Base-by-base conservation (phyloP, 2,888 invertebrate species). In the Meliscaeva auricollis region DNA sequence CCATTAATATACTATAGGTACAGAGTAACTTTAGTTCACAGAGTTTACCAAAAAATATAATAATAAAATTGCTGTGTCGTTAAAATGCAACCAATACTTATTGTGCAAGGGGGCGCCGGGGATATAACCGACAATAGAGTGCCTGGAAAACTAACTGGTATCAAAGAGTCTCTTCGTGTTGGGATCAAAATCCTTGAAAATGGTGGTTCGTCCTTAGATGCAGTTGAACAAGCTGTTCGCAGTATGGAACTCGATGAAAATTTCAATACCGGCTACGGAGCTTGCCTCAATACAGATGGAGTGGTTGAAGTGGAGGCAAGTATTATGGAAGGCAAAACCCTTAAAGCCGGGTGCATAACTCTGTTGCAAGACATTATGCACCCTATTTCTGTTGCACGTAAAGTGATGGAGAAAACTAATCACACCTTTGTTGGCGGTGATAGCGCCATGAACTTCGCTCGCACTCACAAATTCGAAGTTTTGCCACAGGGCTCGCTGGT, bases 251-350 rank as follows among this genome's bases (percentile, higher is more conserved):
- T 95, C 88, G 95, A 96, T 91, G 95, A 95, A 88, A 94, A 94
- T 64, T 97, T 97, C 90, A 97, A 97, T 93, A 96, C 97, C 68
- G 97, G 97, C 2, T 95, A 94, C 89, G 97, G 97, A 8, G 95
- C 97, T 0, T 96, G 96, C 7, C 92, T 97, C 60, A 97, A 95
- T 89, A 90, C 94, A n/a, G 94, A 94, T 66, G 97, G 96, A 3
- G 94, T 95, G 89, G 95, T 96, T 0, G 97, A 97, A 93, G 95
- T 97, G 95, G 97, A 97, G 92, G 96, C 97, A 0, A 95, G 96
- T 82, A 94, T 97, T 30, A 97, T 97, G 96, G 93, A 95, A 87
- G 97, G 97, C 0, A 91, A 92, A 1, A 93, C 94, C 66, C 92
- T 97, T 50, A 93, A 93, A 87, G 94, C 94, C 46, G 97, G 97